Percentiles rank a stretch among this genome's conserved stretches.
phyloP scores from a whole-genome alignment of 1,140 invertebrate species.

The Tetranychus cinnabarinus region DNA sequence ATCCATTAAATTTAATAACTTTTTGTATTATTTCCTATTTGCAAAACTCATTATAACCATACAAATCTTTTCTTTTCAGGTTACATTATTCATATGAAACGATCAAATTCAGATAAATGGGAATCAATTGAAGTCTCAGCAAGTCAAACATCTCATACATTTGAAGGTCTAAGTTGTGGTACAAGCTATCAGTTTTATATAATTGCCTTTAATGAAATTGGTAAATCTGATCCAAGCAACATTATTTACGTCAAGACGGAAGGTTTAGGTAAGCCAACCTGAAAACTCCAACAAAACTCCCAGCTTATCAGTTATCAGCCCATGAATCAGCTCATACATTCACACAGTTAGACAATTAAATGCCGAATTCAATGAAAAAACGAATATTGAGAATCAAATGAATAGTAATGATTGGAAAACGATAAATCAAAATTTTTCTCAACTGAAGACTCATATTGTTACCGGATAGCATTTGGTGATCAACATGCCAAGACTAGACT shows the following conservation, averaged over 20 bases:
- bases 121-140: conserved; percentile 18
- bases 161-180: conserved; percentile 48
- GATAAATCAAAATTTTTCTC: too few relatives aligned
- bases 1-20: too few relatives aligned
- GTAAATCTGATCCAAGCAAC: conserved; percentile 18
- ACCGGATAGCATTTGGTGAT: too few relatives aligned
- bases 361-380: background rate
- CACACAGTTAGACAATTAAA: background rate
- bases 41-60: too few relatives aligned
- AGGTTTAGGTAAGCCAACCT: conserved; percentile 10
- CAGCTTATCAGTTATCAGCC: background rate
- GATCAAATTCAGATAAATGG: conserved; percentile 31
- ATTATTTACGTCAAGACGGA: conserved; percentile 20
- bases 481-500: too few relatives aligned
- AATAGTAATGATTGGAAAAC: too few relatives aligned
- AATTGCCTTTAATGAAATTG: conserved; percentile 21
- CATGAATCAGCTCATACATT: too few relatives aligned
- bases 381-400: too few relatives aligned
- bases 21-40: too few relatives aligned
- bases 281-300: background rate
- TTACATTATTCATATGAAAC: conserved; percentile 21
- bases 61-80: conserved; percentile 10
- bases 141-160: conserved; percentile 32
- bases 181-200: conserved; percentile 31
- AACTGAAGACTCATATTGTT: too few relatives aligned